Evolutionary conservation across 2,113 vertebrate genomes (phyloP), one percentile per base, ranked within the genome.

Genomic region (Sinocyclocheilus maitianheensis): DNA sequence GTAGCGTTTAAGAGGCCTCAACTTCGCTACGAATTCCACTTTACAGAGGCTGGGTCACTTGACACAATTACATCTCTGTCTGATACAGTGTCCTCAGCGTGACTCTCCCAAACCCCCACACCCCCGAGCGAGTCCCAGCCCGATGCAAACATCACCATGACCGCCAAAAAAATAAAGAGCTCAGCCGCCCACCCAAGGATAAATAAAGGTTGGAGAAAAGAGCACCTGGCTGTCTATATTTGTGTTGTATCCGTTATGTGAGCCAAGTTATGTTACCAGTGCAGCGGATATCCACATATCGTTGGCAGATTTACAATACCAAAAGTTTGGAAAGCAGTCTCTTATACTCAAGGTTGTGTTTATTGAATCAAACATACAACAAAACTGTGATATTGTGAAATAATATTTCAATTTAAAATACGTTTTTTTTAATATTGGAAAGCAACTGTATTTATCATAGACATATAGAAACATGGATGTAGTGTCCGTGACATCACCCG

Each of bases 1-100:
- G 86, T 90, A 82, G 83, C 69, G 37, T 89, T 88, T 86, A 87
- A 87, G 77, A 86, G 60, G 76, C 86, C 88, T 90, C 86, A 90
- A 87, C 80, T 90, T 86, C 24, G n/a, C 37, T 37, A 69, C 76
- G 8, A 76, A 14, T 81, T 87, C 84, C 80, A 72, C 86, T 88
- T 88, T 83, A 79, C 87, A 75, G 55, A 46, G 48, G 13, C 55
- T 67, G 24, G 58, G 58, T 79, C 74, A 77, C 79, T 89, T 71
- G 84, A 87, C 83, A 77, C 26, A 80, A 26, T 75, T 87, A 88
- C 67, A 89, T 84, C 87, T 80, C 30, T 67, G 8, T 71, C 20
- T 63, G 22, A 71, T 58, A 40, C 79, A 53, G 62, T 74, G 37
- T 67, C 43, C 48, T 62, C 26, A 16, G 55, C 53, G 9, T 67